phyloP scores from a whole-genome alignment of 2,797 vertebrate species.

The Gymnothorax javanicus region DNA sequence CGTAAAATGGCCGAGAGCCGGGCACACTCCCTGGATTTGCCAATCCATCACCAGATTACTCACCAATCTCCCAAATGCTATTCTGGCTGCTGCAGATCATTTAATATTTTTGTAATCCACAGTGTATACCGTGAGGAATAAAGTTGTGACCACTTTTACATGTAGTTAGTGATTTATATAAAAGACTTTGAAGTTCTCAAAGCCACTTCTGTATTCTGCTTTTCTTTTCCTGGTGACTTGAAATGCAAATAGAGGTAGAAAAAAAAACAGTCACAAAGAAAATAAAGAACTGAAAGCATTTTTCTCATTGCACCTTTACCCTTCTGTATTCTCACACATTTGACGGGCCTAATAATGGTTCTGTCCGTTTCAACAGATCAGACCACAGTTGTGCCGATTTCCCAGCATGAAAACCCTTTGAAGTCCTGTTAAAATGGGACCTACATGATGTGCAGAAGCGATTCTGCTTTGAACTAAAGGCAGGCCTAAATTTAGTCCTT shows the following conservation, averaged over 20 bases:
- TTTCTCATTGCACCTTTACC: background rate
- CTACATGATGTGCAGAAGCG: too few species aligned
- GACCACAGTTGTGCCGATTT: background rate
- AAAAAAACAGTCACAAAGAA: background rate
- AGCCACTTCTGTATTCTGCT: background rate
- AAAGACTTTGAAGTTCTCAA: background rate
- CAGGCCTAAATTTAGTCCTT: background rate
- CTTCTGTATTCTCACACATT: background rate
- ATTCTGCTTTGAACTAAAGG: background rate
- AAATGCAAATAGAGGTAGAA: background rate
- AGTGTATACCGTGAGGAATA: background rate
- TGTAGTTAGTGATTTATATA: background rate
- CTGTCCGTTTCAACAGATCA: background rate
- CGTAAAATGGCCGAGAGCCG: too few species aligned
- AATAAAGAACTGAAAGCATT: background rate
- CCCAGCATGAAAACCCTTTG: background rate
- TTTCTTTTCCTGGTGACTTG: background rate
- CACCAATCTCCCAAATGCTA: too few species aligned
- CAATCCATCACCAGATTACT: too few species aligned
- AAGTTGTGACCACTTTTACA: background rate
- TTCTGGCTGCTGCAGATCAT: background rate
- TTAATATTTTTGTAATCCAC: background rate
- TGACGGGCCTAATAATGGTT: background rate
- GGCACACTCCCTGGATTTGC: too few species aligned
- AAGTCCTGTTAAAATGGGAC: background rate